Evolutionary conservation across 1,140 invertebrate species (phyloP).

Genomic region (Drosophila athabasca): DNA sequence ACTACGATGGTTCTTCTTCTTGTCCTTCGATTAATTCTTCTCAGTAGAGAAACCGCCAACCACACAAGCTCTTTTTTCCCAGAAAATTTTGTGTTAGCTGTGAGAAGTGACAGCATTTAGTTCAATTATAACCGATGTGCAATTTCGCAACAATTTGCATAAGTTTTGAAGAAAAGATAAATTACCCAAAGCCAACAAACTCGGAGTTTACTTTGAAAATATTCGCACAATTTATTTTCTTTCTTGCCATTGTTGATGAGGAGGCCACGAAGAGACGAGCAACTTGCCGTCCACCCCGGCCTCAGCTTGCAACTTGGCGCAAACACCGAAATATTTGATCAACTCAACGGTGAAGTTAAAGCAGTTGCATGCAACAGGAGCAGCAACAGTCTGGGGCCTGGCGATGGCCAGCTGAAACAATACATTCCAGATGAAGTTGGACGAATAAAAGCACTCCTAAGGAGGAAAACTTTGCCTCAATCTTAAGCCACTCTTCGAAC

Average conservation of each 20-base stretch:
- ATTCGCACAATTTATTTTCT: constrained; percentile 10
- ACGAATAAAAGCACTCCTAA: constrained; percentile 21
- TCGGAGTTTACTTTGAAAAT: not conserved
- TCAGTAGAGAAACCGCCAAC: not conserved
- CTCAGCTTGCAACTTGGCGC: constrained; percentile 14
- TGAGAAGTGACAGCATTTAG: too few species aligned
- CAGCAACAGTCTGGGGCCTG: constrained; percentile 4
- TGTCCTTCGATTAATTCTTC: not conserved
- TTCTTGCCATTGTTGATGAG: not conserved
- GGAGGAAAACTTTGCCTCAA: constrained; percentile 14
- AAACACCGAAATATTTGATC: constrained; percentile 50
- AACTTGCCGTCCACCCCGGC: not conserved
- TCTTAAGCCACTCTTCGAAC: not conserved
- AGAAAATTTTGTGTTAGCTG: not conserved
- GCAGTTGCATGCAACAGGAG: constrained; percentile 35
- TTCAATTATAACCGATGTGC: not conserved
- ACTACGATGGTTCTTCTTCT: not conserved
- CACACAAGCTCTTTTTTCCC: not conserved
- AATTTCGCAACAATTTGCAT: not conserved
- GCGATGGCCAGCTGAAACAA: constrained; percentile 53
- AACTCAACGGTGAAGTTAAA: constrained; percentile 37
- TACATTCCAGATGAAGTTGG: constrained; percentile 17
- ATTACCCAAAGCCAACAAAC: too few species aligned
- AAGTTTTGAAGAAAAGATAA: too few species aligned
- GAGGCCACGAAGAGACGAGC: not conserved